Evolutionary conservation across 2,797 vertebrate species (phyloP).

Genomic region (Balearica regulorum): DNA sequence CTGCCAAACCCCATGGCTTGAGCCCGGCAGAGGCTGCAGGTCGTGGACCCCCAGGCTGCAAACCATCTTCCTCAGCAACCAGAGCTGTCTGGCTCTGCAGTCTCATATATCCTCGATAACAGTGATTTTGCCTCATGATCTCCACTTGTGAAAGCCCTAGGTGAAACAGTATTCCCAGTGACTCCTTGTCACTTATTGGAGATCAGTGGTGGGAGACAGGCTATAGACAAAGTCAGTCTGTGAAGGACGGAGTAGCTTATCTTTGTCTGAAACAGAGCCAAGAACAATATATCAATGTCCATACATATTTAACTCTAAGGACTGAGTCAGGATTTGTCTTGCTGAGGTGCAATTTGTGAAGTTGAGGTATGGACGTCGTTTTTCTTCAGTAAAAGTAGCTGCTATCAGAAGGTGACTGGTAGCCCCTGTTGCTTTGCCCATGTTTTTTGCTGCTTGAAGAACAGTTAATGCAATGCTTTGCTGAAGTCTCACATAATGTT

Average conservation of each 20-base stretch:
- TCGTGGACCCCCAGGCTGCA: background rate
- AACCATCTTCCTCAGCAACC: background rate
- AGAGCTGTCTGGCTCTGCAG: background rate
- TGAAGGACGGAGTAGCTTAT: background rate
- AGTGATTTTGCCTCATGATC: background rate
- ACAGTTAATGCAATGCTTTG: background rate
- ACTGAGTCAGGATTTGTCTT: background rate
- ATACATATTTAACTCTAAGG: background rate
- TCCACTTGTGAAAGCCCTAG: background rate
- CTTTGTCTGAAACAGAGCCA: constrained; percentile 11
- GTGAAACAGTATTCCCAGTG: background rate
- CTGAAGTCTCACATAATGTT: background rate
- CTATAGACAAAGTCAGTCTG: background rate
- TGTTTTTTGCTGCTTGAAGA: background rate
- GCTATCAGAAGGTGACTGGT: background rate
- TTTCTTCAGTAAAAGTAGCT: background rate
- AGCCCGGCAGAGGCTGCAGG: background rate
- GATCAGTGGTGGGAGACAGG: background rate
- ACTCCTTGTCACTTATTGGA: background rate
- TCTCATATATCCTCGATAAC: background rate
- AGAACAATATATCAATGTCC: constrained; percentile 9
- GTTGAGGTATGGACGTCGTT: background rate
- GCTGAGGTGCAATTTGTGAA: constrained; percentile 14
- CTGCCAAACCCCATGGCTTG: background rate
- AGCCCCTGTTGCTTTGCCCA: background rate